Evolutionary conservation across 2,888 invertebrate species (phyloP).

Genomic region (Acanthosoma haemorrhoidale): DNA sequence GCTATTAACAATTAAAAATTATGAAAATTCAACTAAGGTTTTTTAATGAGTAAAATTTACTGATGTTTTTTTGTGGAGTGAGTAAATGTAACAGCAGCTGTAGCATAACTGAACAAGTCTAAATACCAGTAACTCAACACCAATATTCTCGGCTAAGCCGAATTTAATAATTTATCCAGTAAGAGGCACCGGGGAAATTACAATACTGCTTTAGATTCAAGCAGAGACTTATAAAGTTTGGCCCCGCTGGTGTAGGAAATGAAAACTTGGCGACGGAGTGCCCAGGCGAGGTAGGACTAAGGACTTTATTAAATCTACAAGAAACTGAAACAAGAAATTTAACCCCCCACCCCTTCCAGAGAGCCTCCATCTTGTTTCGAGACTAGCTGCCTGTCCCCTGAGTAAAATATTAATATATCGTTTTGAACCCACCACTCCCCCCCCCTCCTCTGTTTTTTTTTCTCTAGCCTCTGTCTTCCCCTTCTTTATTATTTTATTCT

Average conservation of each 20-base stretch:
- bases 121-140: too few relatives aligned
- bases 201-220: neutral
- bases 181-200: too few relatives aligned
- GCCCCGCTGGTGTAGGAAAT: neutral
- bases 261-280: neutral
- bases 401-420: constrained; percentile 10
- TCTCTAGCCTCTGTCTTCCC: neutral
- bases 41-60: too few relatives aligned
- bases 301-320: constrained; percentile 26
- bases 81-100: too few relatives aligned
- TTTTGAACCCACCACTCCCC: neutral
- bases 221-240: constrained; percentile 1
- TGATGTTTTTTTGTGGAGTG: too few relatives aligned
- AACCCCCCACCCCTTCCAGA: neutral
- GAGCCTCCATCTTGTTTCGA: constrained; percentile 19
- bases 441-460: neutral
- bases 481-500: neutral
- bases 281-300: neutral
- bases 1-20: too few relatives aligned
- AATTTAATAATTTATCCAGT: too few relatives aligned
- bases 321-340: neutral
- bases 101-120: too few relatives aligned
- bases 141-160: too few relatives aligned
- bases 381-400: neutral
- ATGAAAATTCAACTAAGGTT: too few relatives aligned